Evolutionary conservation across 2,797 vertebrate genomes (phyloP).

Genomic region (Epinephelus malabaricus): DNA sequence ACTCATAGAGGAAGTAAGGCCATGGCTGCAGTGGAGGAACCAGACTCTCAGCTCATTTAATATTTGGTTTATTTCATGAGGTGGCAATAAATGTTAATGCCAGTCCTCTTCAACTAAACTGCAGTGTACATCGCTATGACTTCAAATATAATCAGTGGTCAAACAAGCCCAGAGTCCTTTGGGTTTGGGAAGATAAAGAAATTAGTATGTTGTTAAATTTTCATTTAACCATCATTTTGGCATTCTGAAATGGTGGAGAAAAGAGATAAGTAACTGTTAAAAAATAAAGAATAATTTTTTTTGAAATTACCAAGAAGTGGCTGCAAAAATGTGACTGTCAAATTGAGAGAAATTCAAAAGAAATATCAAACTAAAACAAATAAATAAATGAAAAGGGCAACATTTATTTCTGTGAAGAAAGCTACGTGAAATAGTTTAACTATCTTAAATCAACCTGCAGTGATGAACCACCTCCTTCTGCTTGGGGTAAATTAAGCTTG

Average conservation of each 20-base stretch:
- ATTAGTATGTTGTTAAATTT: too few relatives aligned
- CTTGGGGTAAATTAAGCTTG: too few relatives aligned
- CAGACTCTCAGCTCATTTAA: too few relatives aligned
- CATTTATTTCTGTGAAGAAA: neutral
- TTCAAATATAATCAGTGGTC: neutral
- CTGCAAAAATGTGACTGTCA: neutral
- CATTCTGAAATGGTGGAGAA: neutral
- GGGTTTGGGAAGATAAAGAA: too few relatives aligned
- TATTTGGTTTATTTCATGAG: too few relatives aligned
- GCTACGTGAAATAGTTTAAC: too few relatives aligned
- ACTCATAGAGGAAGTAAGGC: neutral
- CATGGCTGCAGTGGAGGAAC: too few relatives aligned
- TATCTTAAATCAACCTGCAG: too few relatives aligned
- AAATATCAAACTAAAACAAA: neutral
- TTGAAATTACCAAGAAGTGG: neutral
- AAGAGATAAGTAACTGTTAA: neutral
- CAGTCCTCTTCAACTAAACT: neutral
- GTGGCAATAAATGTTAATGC: neutral
- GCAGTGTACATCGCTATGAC: neutral
- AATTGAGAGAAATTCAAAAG: neutral
- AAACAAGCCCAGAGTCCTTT: neutral
- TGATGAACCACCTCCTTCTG: too few relatives aligned
- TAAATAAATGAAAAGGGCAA: too few relatives aligned
- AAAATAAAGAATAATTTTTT: neutral
- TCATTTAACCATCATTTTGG: neutral